Conservation (phyloP, 2,797 vertebrate genomes). For the Sebastolobus altivelis region DNA sequence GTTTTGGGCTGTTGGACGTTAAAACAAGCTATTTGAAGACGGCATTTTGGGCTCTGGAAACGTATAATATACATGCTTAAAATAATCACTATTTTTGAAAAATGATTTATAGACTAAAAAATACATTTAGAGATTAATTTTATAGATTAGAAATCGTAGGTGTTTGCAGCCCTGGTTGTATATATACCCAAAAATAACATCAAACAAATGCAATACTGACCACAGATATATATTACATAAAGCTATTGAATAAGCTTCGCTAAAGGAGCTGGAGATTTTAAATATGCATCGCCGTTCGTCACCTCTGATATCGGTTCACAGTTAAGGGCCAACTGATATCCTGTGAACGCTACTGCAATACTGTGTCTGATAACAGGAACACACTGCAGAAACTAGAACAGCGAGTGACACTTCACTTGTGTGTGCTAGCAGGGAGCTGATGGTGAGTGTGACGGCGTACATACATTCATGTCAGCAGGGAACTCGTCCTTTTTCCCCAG, state of each 20-base stretch:
- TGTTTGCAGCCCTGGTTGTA: not conserved
- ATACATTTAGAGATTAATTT: not conserved
- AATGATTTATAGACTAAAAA: not conserved
- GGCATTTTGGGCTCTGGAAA: not conserved
- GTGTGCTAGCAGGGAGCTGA: not conserved
- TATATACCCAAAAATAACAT: not conserved
- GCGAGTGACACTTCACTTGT: not conserved
- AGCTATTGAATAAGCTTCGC: not conserved
- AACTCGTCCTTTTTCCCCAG: slow-evolving; percentile 98
- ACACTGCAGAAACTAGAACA: not conserved
- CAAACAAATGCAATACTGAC: not conserved
- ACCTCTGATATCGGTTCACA: not conserved
- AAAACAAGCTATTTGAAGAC: not conserved
- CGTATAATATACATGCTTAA: not conserved
- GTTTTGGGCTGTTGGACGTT: too few relatives aligned
- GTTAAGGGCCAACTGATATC: not conserved
- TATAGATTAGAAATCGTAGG: not conserved
- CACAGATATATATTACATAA: not conserved
- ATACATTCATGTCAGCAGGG: slow-evolving; percentile 94
- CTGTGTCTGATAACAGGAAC: not conserved
- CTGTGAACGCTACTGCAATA: not conserved
- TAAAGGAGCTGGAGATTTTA: not conserved
- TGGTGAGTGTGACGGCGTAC: slow-evolving; percentile 41
- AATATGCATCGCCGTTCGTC: not conserved
- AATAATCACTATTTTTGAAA: not conserved